Percentiles rank a stretch among this genome's conserved stretches.
Evolutionary conservation across 2,113 vertebrate genomes (phyloP).

Genomic region (Dipodomys spectabilis): DNA sequence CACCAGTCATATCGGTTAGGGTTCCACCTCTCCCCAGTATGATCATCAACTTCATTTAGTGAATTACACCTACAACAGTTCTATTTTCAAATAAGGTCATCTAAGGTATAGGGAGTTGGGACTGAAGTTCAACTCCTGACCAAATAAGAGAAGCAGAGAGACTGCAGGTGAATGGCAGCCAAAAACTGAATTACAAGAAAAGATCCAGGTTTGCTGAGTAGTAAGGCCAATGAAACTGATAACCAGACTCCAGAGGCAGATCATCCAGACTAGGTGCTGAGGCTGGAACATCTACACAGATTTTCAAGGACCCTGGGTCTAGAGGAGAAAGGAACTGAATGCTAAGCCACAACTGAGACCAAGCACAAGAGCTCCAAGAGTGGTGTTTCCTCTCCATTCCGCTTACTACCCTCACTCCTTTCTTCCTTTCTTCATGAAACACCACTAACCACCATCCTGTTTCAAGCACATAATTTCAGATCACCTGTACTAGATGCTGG

Average conservation of each 20-base stretch:
- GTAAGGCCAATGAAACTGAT: background rate
- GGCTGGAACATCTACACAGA: background rate
- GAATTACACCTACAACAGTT: background rate
- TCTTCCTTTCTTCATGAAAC: background rate
- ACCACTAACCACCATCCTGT: background rate
- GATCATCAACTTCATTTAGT: background rate
- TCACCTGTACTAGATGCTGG: background rate
- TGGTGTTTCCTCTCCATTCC: background rate
- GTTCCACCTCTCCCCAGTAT: background rate
- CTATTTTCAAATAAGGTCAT: constrained; percentile 28
- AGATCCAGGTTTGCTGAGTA: background rate
- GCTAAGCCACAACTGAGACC: background rate
- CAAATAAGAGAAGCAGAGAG: constrained; percentile 13
- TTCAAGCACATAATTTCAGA: background rate
- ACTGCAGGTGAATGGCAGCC: background rate
- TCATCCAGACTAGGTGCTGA: background rate
- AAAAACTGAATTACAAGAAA: background rate
- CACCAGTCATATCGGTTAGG: background rate
- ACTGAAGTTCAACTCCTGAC: background rate
- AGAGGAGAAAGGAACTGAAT: background rate
- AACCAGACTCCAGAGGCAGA: background rate
- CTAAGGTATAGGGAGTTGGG: background rate
- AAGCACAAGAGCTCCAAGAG: background rate
- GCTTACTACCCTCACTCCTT: background rate
- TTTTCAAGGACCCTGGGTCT: background rate